Percentiles rank a stretch among this genome's conserved stretches.
Evolutionary conservation across 2,113 vertebrate species (phyloP).

Genomic region (Gobio gobio): DNA sequence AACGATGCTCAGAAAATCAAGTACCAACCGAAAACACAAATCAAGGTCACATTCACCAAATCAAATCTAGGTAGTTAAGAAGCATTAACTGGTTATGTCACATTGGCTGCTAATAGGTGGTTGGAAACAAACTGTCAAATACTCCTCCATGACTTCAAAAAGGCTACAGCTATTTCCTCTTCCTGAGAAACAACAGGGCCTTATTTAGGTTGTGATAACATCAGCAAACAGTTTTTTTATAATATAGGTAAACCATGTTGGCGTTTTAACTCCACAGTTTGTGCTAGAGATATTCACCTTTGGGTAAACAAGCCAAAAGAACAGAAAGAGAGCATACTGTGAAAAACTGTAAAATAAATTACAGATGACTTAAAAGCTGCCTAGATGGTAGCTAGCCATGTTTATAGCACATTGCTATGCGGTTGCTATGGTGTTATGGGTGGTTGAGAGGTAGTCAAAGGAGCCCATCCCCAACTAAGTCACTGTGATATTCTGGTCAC

Average conservation of each 20-base stretch:
- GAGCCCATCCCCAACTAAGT: background rate
- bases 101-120: background rate
- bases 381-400: background rate
- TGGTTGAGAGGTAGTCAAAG: background rate
- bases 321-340: background rate
- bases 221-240: background rate
- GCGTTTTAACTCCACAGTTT: background rate
- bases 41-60: slow-evolving; percentile 9
- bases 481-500: too few species aligned
- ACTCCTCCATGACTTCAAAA: background rate
- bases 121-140: slow-evolving; percentile 24
- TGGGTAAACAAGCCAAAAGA: background rate
- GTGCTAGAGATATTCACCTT: background rate
- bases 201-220: background rate
- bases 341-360: background rate
- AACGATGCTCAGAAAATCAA: background rate
- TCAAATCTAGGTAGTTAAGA: background rate
- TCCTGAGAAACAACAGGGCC: background rate
- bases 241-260: background rate
- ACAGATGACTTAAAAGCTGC: background rate
- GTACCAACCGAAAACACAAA: slow-evolving; percentile 6
- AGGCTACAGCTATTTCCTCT: background rate
- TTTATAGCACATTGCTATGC: background rate
- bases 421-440: background rate
- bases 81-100: background rate